Evolutionary conservation across 1,140 invertebrate species (phyloP).

Genomic region (Drosophila sulfurigaster): DNA sequence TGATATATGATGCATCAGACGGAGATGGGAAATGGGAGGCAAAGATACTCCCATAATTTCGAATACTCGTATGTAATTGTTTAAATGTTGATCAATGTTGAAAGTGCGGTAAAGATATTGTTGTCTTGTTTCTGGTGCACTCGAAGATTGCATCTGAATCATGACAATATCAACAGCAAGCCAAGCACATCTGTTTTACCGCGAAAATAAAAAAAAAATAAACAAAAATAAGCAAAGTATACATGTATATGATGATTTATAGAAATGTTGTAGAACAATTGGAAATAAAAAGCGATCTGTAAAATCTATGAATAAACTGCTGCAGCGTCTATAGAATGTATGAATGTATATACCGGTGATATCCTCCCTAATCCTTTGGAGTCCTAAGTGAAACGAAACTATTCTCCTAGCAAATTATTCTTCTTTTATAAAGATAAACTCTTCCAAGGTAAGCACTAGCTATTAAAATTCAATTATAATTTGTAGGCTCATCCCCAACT

Average conservation of each 20-base stretch:
- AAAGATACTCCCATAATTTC: constrained; percentile 4
- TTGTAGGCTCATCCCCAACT: no score
- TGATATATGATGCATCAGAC: constrained; percentile 19
- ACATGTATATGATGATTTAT: constrained; percentile 56
- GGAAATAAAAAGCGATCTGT: constrained; percentile 58
- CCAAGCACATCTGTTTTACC: constrained; percentile 45
- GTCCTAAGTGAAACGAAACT: no score
- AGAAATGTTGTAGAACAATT: constrained; percentile 66
- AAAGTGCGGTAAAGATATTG: constrained; percentile 26
- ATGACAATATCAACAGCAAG: constrained; percentile 3
- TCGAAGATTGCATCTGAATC: not conserved
- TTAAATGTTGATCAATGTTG: constrained; percentile 51
- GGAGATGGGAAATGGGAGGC: not conserved
- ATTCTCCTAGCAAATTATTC: no score
- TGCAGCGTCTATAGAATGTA: constrained; percentile 34
- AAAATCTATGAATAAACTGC: constrained; percentile 52
- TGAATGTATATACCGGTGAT: constrained; percentile 22
- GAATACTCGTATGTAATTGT: constrained; percentile 39
- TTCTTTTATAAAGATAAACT: no score
- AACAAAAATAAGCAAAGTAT: not conserved
- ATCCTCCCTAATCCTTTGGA: no score
- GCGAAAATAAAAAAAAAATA: constrained; percentile 33
- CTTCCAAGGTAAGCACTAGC: no score
- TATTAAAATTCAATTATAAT: no score
- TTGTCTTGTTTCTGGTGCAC: constrained; percentile 2